A percentile compares a stretch with the other conserved stretches of the same genome.
These are phyloP conservation scores for Dallia pectoralis DNA, from an alignment of 2,797 vertebrate species.

Conservation along the genomic window DNA sequence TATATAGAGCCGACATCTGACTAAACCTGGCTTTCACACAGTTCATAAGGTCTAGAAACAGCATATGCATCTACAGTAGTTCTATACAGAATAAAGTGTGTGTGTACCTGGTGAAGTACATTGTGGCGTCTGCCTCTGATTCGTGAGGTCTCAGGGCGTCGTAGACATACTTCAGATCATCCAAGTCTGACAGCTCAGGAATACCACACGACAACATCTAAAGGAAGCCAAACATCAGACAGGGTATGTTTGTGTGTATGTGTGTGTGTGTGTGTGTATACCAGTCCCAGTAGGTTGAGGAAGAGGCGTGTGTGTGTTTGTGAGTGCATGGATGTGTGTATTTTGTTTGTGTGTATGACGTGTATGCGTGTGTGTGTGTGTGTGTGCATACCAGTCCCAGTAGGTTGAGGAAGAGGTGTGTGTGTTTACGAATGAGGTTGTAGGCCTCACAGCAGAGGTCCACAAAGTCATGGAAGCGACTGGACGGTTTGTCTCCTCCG, in stretches of 20 bases:
- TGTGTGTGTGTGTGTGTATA: constrained; percentile 55
- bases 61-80: not conserved
- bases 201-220: constrained; percentile 98
- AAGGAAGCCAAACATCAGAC: not conserved
- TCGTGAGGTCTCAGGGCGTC: constrained; percentile 92
- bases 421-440: constrained; percentile 96
- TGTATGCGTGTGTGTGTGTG: not conserved
- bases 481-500: constrained; percentile 94
- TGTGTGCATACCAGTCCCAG: constrained; percentile 85
- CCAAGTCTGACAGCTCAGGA: constrained; percentile 89
- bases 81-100: not conserved
- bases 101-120: constrained; percentile 93
- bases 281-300: constrained; percentile 94
- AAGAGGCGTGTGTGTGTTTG: constrained; percentile 82
- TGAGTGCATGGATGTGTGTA: constrained; percentile 7
- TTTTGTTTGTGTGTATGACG: constrained; percentile 12
- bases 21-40: not conserved
- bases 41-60: not conserved
- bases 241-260: constrained; percentile 11
- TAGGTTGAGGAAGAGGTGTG: constrained; percentile 95
- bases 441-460: constrained; percentile 97
- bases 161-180: constrained; percentile 93
- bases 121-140: constrained; percentile 91
- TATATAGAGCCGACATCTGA: no score
- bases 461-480: constrained; percentile 97